Conservation (phyloP, 1,140 invertebrate species). For the Melanaphis sacchari region DNA sequence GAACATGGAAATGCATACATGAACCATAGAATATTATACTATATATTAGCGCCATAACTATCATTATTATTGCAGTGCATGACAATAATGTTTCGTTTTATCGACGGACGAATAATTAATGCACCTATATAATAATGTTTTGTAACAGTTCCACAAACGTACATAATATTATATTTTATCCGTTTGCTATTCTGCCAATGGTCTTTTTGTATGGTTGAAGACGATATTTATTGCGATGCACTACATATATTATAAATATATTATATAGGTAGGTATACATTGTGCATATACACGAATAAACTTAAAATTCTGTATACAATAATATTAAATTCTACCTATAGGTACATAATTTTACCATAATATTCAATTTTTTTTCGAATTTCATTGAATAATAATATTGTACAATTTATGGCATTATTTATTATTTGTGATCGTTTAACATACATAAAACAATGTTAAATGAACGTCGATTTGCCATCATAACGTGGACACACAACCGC, state of each 20-base stretch:
- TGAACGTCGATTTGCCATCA: background rate
- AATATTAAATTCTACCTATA: background rate
- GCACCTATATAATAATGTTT: background rate
- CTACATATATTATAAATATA: background rate
- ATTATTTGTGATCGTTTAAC: background rate
- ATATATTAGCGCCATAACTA: background rate
- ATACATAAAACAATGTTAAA: background rate
- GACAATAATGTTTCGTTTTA: background rate
- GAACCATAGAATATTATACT: background rate
- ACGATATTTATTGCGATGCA: background rate
- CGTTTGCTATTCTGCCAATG: background rate
- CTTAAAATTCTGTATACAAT: background rate
- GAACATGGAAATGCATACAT: background rate
- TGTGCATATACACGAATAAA: background rate
- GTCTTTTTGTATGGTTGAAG: background rate
- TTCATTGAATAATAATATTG: conserved; percentile 13
- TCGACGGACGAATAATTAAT: background rate
- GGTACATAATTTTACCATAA: conserved; percentile 16
- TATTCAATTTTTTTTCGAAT: background rate
- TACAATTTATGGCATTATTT: conserved; percentile 12
- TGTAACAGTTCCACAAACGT: background rate
- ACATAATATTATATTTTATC: background rate
- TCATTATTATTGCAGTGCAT: background rate
- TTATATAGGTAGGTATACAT: background rate
- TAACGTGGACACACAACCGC: too few species aligned